These are phyloP conservation scores for Caenorhabditis macrosperma DNA, from an alignment of 2,888 invertebrate species.

Conservation along the genomic window DNA sequence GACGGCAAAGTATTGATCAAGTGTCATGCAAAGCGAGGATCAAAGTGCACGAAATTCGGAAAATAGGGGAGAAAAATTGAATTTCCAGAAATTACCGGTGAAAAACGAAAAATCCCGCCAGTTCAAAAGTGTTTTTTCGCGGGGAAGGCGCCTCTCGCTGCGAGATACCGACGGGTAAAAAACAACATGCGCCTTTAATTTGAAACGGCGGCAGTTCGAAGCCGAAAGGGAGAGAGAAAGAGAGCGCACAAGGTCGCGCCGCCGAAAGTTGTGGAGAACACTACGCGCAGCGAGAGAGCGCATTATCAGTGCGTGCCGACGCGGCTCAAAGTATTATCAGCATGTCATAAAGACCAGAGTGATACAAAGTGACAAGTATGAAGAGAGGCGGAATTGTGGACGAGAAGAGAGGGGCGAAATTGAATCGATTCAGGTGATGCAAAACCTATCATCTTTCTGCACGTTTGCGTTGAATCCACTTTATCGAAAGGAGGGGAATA, in stretches of 20 bases:
- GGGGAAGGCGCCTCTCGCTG: constrained; percentile 10
- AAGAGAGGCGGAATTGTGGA: neutral
- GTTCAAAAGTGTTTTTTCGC: constrained; percentile 51
- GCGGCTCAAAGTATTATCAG: constrained; percentile 47
- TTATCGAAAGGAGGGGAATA: neutral
- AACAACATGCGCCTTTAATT: constrained; percentile 47
- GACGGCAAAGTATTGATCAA: neutral
- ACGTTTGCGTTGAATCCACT: neutral
- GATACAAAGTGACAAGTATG: constrained; percentile 28
- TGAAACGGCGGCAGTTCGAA: constrained; percentile 20
- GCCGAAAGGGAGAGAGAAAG: constrained; percentile 1
- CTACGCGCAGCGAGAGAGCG: constrained; percentile 19
- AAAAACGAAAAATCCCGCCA: constrained; percentile 20
- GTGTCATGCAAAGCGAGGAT: neutral
- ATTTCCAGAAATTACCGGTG: constrained; percentile 20
- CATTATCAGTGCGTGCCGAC: constrained; percentile 27
- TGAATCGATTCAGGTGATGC: neutral
- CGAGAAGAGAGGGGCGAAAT: neutral
- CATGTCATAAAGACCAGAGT: constrained; percentile 15
- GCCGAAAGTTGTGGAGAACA: constrained; percentile 21
- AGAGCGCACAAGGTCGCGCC: neutral
- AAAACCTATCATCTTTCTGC: neutral
- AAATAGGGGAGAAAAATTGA: constrained; percentile 19
- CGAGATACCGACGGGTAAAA: constrained; percentile 13
- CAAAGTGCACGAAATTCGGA: neutral